Evolutionary conservation across 2,113 vertebrate species (phyloP), one percentile per base, ranked within the genome.

Genomic region (Anas platyrhynchos): DNA sequence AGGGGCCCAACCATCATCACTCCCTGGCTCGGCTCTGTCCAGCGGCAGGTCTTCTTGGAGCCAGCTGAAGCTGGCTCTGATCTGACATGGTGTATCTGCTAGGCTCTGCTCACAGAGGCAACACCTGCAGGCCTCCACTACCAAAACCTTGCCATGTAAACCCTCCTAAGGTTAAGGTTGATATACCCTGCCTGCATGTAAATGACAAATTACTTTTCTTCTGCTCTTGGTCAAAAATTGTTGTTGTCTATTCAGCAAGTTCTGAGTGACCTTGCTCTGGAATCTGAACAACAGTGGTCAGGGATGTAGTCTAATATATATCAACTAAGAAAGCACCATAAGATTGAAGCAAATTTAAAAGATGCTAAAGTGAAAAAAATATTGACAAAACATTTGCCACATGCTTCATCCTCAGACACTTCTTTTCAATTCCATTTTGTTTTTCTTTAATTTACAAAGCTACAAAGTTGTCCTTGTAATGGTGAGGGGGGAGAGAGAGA

Each of bases 271-370:
- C 29, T 48, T 84, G 16, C 27, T 56, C 48, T 54, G 31, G 36
- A 63, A 87, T 67, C 76, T 6, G 5, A 80, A 67, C 25, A 63
- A 16, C 8, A 76, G 17, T 34, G 3, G 81, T 52, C 26, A 78
- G 34, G 31, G 43, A 31, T 21, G 3, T 3, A 80, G 21, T n/a
- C n/a, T 0, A 0, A 79, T 52, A 71, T 21, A 2, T 27, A 77
- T 15, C 46, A 63, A 14, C 69, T 48, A 48, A 83, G 29, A 84
- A 55, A 78, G 16, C 9, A 6, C 46, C 34, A 82, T 38, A 16
- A 75, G 18, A 63, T 22, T 50, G 56, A 6, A 74, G 36, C 22
- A 69, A 18, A 10, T 92, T 80, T 54, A 59, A 59, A 86, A 55
- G 34, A 93, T 0, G 3, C 11, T 77, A 2, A 77, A 83, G 32